Evolutionary conservation across 2,113 vertebrate genomes (phyloP), one percentile per base, ranked within the genome.

Genomic region (Neogobius melanostomus): DNA sequence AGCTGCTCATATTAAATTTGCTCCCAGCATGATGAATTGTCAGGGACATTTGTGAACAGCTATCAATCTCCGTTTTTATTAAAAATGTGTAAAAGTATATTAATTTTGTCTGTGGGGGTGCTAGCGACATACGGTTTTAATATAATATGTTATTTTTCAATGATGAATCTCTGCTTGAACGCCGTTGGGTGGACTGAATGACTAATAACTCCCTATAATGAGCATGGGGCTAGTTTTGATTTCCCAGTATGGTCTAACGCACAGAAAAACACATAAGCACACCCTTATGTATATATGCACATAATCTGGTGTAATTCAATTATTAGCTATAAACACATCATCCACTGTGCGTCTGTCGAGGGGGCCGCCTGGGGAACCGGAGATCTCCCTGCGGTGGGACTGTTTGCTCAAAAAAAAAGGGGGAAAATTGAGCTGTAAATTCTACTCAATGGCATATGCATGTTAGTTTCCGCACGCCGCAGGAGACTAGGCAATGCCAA

Each of bases 281-380:
- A 21, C 51, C 50, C 71, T 56, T 12, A 54, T 51, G 68, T 69
- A 60, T 14, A 65, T 57, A 54, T 60, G 21, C 63, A 15, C 63
- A 66, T 59, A 59, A 73, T 76, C 43, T 65, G n/a, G 12, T 6
- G 62, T 83, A 12, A 74, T 76, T 81, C 71, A 71, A 76, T 77
- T 61, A 81, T 71, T 65, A 75, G 42, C 60, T 53, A 85, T 86
- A 61, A 80, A 80, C 56, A 68, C 75, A 68, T 82, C 71, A 72
- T 71, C 61, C 42, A 68, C 70, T 50, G 54, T 74, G 70, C 42
- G 71, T 64, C 69, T 72, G 69, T 77, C 17, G 51, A 43, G 3
- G 49, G 48, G 70, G 45, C 48, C 61, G 14, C 68, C 71, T 59
- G 65, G 52, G 74, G 74, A 68, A 75, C 42, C 50, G 11, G 16